Evolutionary conservation across 2,797 vertebrate species (phyloP), one percentile per base, ranked within the genome.

Genomic region (Lerista edwardsae): DNA sequence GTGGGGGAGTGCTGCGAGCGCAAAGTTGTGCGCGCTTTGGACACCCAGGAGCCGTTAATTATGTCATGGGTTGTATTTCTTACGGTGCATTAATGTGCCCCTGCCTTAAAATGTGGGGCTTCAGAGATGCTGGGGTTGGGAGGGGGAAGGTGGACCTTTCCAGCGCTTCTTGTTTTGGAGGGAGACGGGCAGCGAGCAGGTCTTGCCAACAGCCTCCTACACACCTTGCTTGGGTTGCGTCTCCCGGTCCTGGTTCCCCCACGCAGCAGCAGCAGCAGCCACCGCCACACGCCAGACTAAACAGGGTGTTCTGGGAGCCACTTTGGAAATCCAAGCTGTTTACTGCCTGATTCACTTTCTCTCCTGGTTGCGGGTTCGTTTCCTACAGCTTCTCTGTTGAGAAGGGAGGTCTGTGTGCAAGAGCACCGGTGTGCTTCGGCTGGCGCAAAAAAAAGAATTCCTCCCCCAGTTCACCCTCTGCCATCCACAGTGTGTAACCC

Each of bases 311-410:
- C 31, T 29, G 79, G 44, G 19, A 74, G 69, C 21, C 44, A 0
- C 31, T 65, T 19, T 65, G 84, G 68, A 59, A 31, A 75, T 41
- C 71, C 34, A 12, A 64, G 17, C 12, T 74, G 27, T 85, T 84
- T 23, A 74, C 12, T 31, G 21, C 44, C 61, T 75, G 83, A 67
- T 85, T 85, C 77, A 59, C 80, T 68, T 75, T 55, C 77, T 85
- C 77, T 79, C 61, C 44, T 41, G 7, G 64, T 62, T 11, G 0
- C 7, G 47, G 34, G 77, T 41, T 74, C 34, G 2, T 55, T 80
- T 36, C 19, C n/a, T 44, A 61, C 55, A 12, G 2, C 6, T 12
- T 57, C 44, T 51, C 9, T 51, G 55, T 23, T 81, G 59, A 11
- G 41, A 59, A 23, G 39, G 68, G 55, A 29, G 3, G 4, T 3